Evolutionary conservation across 2,797 vertebrate genomes (phyloP), one percentile per base, ranked within the genome.

Genomic region (Tapera naevia): DNA sequence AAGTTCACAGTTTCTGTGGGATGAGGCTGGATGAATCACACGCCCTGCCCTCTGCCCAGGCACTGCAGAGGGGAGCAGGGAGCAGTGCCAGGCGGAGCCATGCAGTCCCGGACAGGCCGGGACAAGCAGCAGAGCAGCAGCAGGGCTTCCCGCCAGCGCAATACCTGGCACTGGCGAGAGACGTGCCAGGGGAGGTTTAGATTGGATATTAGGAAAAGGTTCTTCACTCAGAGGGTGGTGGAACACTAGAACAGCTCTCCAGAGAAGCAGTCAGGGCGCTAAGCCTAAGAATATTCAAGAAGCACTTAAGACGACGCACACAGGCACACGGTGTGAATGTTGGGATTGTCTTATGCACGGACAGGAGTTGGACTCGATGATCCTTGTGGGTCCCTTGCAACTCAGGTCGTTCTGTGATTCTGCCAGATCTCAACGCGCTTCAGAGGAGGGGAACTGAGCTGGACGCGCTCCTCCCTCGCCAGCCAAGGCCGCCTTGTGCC

Each of bases 1-100:
- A 60, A 61, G 37, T 1, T 7, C 15, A 7, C 13, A 3, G 23
- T 43, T 56, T 30, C 50, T 7, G 0, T 1, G 12, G 35, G 37
- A 11, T 23, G 2, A 21, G 53, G 50, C 21, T 19, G 61, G 41
- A 21, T 3, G 39, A n/a, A 9, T 45, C 18, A 15, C 0, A 8
- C 56, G 51, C 43, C 13, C 37, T 5, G 79, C 71, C 28, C 58
- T 8, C 12, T 13, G 11, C n/a, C 24, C 37, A 13, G 58, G 51
- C 57, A 14, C 43, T 1, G 39, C 72, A 2, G 14, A 9, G 80
- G 30, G 3, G 11, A 22, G 48, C 12, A 14, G 13, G 50, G 56
- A 28, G 25, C 21, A 19, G 8, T 45, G 24, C 35, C 9, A 4
- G 25, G 19, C 23, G 9, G 5, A 10, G 41, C 70, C 11, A 11